These are phyloP conservation scores for Bicyclus anynana DNA, from an alignment of 1,140 invertebrate species.

Conservation along the genomic window DNA sequence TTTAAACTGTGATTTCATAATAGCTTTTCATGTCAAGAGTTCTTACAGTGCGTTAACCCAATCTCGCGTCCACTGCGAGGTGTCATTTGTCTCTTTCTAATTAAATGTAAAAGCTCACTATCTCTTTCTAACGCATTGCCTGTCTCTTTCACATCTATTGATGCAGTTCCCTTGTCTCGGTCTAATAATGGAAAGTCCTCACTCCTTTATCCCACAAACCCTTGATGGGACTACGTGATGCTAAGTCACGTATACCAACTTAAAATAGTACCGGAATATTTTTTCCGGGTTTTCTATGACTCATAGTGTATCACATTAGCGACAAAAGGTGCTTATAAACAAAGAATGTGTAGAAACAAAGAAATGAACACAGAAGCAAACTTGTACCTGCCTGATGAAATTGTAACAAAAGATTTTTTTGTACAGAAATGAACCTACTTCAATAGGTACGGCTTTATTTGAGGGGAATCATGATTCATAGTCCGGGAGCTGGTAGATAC, in stretches of 20 bases:
- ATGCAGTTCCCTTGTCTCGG: not conserved
- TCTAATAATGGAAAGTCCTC: not conserved
- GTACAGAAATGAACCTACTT: too few species aligned
- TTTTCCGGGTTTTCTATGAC: too few species aligned
- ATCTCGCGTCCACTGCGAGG: conserved; percentile 21
- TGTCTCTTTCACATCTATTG: not conserved
- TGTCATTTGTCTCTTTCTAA: conserved; percentile 7
- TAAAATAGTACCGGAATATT: not conserved
- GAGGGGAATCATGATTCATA: too few species aligned
- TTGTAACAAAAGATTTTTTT: too few species aligned
- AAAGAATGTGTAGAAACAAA: too few species aligned
- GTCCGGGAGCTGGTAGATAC: too few species aligned
- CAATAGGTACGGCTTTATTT: too few species aligned
- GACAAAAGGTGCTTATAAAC: too few species aligned
- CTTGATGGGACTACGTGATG: not conserved
- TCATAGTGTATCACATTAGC: too few species aligned
- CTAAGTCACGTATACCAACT: not conserved
- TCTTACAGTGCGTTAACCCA: conserved; percentile 17
- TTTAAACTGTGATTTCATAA: not conserved
- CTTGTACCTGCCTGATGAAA: too few species aligned
- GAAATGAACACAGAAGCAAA: too few species aligned
- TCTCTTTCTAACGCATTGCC: conserved; percentile 1
- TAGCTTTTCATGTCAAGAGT: not conserved
- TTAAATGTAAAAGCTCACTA: not conserved
- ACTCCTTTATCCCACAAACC: not conserved